phyloP scores from a whole-genome alignment of 2,113 vertebrate genomes.

The Nothoprocta pentlandii region DNA sequence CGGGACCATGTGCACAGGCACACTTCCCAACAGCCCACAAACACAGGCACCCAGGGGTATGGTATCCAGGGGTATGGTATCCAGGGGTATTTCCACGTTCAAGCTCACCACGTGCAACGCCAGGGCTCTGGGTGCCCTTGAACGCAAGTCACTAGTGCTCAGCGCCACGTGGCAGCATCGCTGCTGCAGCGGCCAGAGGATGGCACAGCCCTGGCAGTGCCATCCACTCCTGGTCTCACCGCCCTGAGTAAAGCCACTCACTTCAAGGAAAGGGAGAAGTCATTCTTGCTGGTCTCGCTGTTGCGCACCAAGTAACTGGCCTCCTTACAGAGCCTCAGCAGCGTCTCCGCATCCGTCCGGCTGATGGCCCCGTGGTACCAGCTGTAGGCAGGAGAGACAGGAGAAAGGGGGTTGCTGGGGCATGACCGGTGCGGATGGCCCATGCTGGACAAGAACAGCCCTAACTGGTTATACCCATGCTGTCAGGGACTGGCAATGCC shows the following conservation, averaged over 20 bases:
- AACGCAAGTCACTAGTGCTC: background rate
- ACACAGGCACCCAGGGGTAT: background rate
- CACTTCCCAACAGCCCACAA: background rate
- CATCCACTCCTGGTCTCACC: background rate
- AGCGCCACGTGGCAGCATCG: background rate
- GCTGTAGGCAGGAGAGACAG: slow-evolving; percentile 72
- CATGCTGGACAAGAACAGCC: background rate
- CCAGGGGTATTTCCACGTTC: background rate
- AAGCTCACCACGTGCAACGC: background rate
- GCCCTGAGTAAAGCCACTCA: slow-evolving; percentile 75
- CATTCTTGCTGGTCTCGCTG: slow-evolving; percentile 98
- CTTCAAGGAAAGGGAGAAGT: slow-evolving; percentile 98
- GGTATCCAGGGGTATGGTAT: background rate
- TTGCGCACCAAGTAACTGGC: slow-evolving; percentile 98
- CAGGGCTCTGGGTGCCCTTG: background rate
- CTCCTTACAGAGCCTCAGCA: slow-evolving; percentile 96
- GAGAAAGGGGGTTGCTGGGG: background rate
- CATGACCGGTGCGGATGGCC: background rate
- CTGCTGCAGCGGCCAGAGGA: background rate
- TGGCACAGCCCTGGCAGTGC: background rate
- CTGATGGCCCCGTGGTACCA: slow-evolving; percentile 99
- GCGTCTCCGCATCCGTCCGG: slow-evolving; percentile 92
- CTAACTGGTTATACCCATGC: too few species aligned
- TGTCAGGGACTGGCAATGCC: background rate
- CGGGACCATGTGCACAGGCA: too few species aligned